phyloP scores from a whole-genome alignment of 2,113 vertebrate genomes.

The Lampris megalopsis region DNA sequence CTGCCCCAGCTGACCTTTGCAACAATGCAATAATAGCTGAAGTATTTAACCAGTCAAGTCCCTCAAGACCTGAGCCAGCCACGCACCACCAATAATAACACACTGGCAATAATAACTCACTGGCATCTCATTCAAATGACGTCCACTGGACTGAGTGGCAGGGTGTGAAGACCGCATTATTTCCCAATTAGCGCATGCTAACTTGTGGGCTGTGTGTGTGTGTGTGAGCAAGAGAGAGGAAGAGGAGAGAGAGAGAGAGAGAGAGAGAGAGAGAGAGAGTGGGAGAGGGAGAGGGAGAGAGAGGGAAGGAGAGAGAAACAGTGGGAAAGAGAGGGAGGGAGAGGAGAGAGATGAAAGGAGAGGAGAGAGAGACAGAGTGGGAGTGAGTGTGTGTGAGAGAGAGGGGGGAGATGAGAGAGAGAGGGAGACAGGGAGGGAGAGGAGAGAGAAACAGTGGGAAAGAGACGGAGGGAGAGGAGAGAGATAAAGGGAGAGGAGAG shows the following conservation, averaged over 20 bases:
- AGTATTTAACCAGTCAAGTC: neutral
- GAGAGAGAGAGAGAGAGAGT: too few species aligned
- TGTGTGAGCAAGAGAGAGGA: neutral
- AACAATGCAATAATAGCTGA: constrained; percentile 7
- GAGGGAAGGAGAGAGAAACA: too few species aligned
- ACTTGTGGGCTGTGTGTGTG: neutral
- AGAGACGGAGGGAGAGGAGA: too few species aligned
- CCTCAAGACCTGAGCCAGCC: neutral
- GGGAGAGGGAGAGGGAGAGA: too few species aligned
- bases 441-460: too few species aligned
- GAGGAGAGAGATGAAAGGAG: too few species aligned
- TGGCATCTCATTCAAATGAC: constrained; percentile 14
- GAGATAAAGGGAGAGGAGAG: too few species aligned
- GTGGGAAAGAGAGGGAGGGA: too few species aligned
- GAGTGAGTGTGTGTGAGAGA: too few species aligned
- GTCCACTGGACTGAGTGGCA: constrained; percentile 21
- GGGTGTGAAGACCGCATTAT: constrained; percentile 35
- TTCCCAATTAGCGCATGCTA: constrained; percentile 38
- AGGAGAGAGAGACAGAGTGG: too few species aligned
- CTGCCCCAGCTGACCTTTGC: neutral
- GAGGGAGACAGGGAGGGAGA: too few species aligned
- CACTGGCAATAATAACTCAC: neutral
- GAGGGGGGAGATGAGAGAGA: too few species aligned
- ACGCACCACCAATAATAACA: constrained; percentile 12
- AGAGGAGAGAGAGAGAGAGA: constrained; percentile 22